These are phyloP conservation scores for Lepidocolaptes lacrymiger DNA, from an alignment of 2,797 vertebrate genomes.

Conservation along the genomic window DNA sequence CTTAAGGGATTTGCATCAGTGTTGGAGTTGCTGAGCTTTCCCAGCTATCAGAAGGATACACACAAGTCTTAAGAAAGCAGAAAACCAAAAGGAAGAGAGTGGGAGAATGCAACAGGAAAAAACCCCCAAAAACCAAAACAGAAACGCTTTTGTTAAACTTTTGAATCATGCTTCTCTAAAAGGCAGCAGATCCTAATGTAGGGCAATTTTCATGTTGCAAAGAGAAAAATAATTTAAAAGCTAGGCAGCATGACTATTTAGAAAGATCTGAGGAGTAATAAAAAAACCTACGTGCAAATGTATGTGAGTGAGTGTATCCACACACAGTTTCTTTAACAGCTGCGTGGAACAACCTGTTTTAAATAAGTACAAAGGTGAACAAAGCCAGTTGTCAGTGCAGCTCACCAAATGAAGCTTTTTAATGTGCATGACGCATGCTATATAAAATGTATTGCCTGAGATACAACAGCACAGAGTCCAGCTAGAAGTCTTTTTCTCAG, in stretches of 20 bases:
- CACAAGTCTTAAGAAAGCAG: neutral
- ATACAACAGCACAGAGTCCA: slow-evolving; percentile 8
- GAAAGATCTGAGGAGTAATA: slow-evolving; percentile 36
- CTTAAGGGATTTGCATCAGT: neutral
- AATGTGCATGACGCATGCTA: slow-evolving; percentile 35
- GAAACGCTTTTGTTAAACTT: slow-evolving; percentile 22
- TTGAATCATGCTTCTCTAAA: slow-evolving; percentile 21
- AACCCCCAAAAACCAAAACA: neutral
- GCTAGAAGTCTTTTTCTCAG: neutral
- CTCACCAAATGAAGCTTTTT: slow-evolving; percentile 30
- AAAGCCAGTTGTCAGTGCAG: slow-evolving; percentile 32
- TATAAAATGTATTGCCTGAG: slow-evolving; percentile 50
- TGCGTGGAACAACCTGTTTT: slow-evolving; percentile 58
- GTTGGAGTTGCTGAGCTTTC: neutral
- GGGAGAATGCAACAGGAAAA: neutral
- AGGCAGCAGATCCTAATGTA: neutral
- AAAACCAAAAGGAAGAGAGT: neutral
- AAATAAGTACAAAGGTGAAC: slow-evolving; percentile 53
- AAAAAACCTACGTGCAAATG: neutral
- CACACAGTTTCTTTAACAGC: neutral
- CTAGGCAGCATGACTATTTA: slow-evolving; percentile 13
- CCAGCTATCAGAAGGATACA: neutral
- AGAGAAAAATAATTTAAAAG: slow-evolving; percentile 41
- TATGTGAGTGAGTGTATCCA: neutral
- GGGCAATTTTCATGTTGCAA: slow-evolving; percentile 19